These are phyloP conservation scores for Colletes gigas DNA, from an alignment of 1,140 invertebrate species.

Conservation along the genomic window DNA sequence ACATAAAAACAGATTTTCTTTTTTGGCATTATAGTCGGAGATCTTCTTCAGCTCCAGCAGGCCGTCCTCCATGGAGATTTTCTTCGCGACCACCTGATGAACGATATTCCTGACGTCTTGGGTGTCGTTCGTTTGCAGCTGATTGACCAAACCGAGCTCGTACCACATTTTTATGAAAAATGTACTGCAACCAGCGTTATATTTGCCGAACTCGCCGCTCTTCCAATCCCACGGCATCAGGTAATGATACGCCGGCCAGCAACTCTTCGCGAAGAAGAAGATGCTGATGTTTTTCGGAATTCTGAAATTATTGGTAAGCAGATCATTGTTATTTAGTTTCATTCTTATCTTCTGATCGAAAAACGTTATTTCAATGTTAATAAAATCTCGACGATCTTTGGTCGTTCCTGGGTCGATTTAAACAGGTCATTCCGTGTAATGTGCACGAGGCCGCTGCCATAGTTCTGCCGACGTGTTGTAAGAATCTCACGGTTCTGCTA, in stretches of 20 bases:
- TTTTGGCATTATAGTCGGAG: constrained; percentile 60
- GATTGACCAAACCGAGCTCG: constrained; percentile 83
- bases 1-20: background rate
- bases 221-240: constrained; percentile 89
- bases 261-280: constrained; percentile 87
- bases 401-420: too few species aligned
- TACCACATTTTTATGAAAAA: constrained; percentile 86
- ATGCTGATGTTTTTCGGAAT: constrained; percentile 87
- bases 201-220: constrained; percentile 88
- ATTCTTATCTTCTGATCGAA: background rate
- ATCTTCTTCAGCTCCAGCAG: constrained; percentile 60
- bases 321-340: background rate
- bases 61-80: constrained; percentile 54
- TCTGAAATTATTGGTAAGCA: constrained; percentile 77
- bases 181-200: constrained; percentile 84
- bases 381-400: too few species aligned
- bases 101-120: constrained; percentile 84
- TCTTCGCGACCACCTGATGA: constrained; percentile 70
- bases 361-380: too few species aligned
- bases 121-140: constrained; percentile 84
- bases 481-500: too few species aligned
- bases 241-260: constrained; percentile 91
- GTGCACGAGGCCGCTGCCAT: too few species aligned
- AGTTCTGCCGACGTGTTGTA: too few species aligned
- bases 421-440: too few species aligned